Percentiles rank a stretch among this genome's conserved stretches.
Evolutionary conservation across 2,888 invertebrate genomes (phyloP).

Genomic region (Smittia aterrima): DNA sequence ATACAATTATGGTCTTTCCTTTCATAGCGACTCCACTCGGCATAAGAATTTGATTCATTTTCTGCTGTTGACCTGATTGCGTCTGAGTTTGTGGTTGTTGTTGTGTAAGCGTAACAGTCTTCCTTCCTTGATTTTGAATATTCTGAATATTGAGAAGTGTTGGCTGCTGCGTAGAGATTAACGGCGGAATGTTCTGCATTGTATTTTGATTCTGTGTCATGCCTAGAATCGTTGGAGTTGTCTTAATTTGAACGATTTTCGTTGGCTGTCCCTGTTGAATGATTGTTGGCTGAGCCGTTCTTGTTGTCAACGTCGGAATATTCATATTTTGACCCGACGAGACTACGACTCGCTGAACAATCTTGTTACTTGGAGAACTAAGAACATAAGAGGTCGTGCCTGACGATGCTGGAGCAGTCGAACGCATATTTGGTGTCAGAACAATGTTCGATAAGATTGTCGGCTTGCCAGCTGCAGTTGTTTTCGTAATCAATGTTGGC

Average conservation of each 20-base stretch:
- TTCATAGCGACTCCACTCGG: conserved; percentile 49
- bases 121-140: conserved; percentile 44
- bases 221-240: conserved; percentile 50
- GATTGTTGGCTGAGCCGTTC: conserved; percentile 49
- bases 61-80: conserved; percentile 46
- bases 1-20: conserved; percentile 52
- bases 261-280: conserved; percentile 49
- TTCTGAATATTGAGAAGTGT: conserved; percentile 52
- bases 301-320: conserved; percentile 48
- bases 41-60: conserved; percentile 53
- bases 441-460: conserved; percentile 40
- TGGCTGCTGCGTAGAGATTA: conserved; percentile 51
- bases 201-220: conserved; percentile 48
- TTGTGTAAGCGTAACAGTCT: conserved; percentile 11
- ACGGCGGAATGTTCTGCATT: conserved; percentile 50
- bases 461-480: conserved; percentile 35
- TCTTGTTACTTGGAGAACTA: conserved; percentile 35
- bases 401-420: background rate
- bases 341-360: conserved; percentile 36
- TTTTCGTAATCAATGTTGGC: conserved; percentile 38
- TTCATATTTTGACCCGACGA: conserved; percentile 24
- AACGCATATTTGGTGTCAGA: conserved; percentile 32
- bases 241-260: conserved; percentile 52
- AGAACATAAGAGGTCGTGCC: conserved; percentile 24
- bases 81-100: conserved; percentile 19